These are phyloP conservation scores for Megaceryle torquata DNA, from an alignment of 2,113 vertebrate genomes.

Conservation along the genomic window DNA sequence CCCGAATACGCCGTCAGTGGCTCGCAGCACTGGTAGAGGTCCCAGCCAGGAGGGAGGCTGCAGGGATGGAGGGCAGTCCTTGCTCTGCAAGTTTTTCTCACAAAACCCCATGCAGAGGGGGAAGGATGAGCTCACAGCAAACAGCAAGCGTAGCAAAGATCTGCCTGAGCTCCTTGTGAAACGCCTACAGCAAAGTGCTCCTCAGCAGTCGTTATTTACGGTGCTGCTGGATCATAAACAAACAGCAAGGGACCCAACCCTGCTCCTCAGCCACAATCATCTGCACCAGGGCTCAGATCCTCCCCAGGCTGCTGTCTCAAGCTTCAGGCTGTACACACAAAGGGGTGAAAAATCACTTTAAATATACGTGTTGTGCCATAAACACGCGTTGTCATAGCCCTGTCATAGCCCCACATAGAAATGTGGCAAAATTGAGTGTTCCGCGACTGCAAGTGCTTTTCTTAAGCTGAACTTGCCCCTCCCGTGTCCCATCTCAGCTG, in stretches of 20 bases:
- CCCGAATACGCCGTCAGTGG: background rate
- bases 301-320: background rate
- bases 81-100: background rate
- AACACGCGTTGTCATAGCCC: fast-evolving
- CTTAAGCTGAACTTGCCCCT: background rate
- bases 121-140: background rate
- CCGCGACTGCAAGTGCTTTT: background rate
- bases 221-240: background rate
- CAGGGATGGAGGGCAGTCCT: background rate
- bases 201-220: background rate
- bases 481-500: background rate
- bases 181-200: background rate
- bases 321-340: background rate
- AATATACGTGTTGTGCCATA: background rate
- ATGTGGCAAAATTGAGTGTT: background rate
- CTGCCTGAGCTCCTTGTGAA: fast-evolving
- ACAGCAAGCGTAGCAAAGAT: background rate
- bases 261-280: background rate
- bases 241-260: background rate
- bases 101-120: background rate
- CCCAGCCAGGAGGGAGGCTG: background rate
- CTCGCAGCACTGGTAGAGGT: background rate
- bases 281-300: background rate
- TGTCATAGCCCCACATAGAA: background rate
- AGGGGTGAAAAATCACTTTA: fast-evolving